Base-by-base conservation (phyloP, 2,888 invertebrate species). In the Sturmia bella region DNA sequence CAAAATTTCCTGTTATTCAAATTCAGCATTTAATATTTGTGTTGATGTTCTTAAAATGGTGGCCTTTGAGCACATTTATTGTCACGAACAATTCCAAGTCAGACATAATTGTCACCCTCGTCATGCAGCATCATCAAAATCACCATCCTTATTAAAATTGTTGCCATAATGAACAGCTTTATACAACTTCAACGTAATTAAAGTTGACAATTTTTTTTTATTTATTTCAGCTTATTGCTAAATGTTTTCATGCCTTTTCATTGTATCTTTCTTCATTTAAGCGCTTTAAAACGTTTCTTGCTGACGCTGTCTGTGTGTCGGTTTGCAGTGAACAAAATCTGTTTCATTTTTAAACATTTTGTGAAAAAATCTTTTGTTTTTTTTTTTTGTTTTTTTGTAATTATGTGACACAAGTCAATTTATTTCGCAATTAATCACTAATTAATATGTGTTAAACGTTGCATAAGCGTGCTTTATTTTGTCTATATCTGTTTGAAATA, bases 361-460 rank as follows among this genome's bases (percentile, higher is more conserved):
- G n/a, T 52, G 9, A 4, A 54, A 19, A 41, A 45, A 17, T 41
- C 52, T 19, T 61, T 75, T 66, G 48, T 17, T 75, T 66, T 66
- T 43, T 37, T 64, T 19, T 61, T 75, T 66, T 57, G 24, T 75
- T 66, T 66, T 43, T 37, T 64, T 57, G 86, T 86, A 87, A 86
- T 88, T 87, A 87, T 87, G 87, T 87, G 87, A 86, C 88, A 87
- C 88, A 88, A 88, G 88, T 87, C 87, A 88, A 88, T 88, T 88
- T 87, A 88, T 88, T 88, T 88, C 85, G 85, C 87, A 88, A 88
- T 88, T 88, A 87, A 88, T 88, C 88, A 88, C 88, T 87, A 87
- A 88, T 88, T 88, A 87, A 86, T 68, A 32, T 86, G 85, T 76
- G 72, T 72, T 68, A 80, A 80, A 66, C 43, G 70, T 54, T 68